Conservation (phyloP, 2,888 invertebrate genomes). For the Cremastobaeus sp. region DNA sequence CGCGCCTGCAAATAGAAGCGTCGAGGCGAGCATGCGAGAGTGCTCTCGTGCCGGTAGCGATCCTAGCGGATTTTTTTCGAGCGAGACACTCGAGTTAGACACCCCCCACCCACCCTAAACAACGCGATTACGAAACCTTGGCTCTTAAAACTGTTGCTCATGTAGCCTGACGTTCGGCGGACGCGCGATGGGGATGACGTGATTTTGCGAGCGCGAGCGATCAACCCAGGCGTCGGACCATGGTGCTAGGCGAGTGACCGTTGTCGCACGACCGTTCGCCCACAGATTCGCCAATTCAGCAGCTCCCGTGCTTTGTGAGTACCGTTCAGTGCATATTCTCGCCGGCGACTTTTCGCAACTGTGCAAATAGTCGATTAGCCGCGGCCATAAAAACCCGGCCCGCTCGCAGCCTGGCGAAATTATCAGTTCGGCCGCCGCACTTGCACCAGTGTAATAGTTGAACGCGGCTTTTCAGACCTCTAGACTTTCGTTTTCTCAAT, state of each 20-base stretch:
- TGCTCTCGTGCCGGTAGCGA: conserved; percentile 26
- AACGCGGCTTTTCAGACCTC: conserved; percentile 57
- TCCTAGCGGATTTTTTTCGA: conserved; percentile 61
- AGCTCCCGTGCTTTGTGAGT: not conserved
- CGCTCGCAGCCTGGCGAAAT: too few species aligned
- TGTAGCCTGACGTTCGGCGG: conserved; percentile 46
- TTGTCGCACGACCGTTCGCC: not conserved
- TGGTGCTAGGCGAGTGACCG: not conserved
- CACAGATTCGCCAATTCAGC: not conserved
- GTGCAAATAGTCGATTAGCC: conserved; percentile 15
- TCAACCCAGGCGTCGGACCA: conserved; percentile 22
- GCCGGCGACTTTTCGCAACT: conserved; percentile 18
- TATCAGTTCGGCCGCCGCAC: too few species aligned
- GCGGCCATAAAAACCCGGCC: not conserved
- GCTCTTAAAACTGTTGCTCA: conserved; percentile 53
- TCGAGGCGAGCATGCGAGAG: not conserved
- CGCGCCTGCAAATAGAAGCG: too few species aligned
- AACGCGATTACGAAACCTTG: conserved; percentile 52
- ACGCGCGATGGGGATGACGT: conserved; percentile 68
- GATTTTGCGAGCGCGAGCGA: conserved; percentile 31
- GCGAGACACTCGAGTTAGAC: conserved; percentile 56
- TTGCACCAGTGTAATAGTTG: conserved; percentile 56
- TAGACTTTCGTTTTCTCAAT: conserved; percentile 58
- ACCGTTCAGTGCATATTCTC: not conserved
- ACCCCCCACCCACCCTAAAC: conserved; percentile 55